phyloP scores from a whole-genome alignment of 2,113 vertebrate species.

The Onychostoma macrolepis region DNA sequence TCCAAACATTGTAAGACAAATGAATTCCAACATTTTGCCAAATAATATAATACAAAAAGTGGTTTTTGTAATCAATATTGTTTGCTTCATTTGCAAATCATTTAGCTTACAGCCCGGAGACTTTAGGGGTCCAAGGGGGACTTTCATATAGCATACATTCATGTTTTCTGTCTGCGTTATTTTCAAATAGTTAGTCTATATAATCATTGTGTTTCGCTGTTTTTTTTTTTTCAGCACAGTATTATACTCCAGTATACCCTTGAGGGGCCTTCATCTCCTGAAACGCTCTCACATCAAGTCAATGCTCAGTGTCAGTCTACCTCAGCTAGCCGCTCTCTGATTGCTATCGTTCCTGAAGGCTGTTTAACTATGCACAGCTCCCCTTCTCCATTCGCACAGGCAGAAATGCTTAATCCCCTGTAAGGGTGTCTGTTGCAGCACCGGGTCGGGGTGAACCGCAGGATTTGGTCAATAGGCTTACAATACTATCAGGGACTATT shows the following conservation, averaged over 20 bases:
- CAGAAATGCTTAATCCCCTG: constrained; percentile 56
- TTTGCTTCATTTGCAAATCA: neutral
- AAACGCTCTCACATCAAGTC: constrained; percentile 54
- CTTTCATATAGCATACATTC: neutral
- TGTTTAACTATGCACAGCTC: constrained; percentile 56
- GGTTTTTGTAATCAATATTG: neutral
- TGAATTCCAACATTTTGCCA: neutral
- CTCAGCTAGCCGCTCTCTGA: constrained; percentile 60
- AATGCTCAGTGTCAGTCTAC: constrained; percentile 39
- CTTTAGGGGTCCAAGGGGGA: too few relatives aligned
- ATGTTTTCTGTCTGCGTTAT: neutral
- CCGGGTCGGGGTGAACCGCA: constrained; percentile 54
- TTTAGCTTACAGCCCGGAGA: neutral
- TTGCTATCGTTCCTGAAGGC: constrained; percentile 54
- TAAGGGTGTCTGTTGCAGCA: constrained; percentile 53
- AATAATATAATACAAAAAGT: neutral
- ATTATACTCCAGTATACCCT: constrained; percentile 38
- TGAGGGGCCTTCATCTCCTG: constrained; percentile 51
- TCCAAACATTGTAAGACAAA: neutral
- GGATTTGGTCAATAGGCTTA: constrained; percentile 63
- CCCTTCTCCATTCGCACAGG: constrained; percentile 58
- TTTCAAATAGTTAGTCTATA: neutral
- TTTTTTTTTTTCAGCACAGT: neutral
- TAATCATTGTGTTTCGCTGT: neutral
- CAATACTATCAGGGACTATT: constrained; percentile 64